A percentile compares a stretch with the other conserved stretches of the same genome.
These are phyloP conservation scores for Podarcis cretensis DNA, from an alignment of 2,113 vertebrate genomes.

Conservation along the genomic window DNA sequence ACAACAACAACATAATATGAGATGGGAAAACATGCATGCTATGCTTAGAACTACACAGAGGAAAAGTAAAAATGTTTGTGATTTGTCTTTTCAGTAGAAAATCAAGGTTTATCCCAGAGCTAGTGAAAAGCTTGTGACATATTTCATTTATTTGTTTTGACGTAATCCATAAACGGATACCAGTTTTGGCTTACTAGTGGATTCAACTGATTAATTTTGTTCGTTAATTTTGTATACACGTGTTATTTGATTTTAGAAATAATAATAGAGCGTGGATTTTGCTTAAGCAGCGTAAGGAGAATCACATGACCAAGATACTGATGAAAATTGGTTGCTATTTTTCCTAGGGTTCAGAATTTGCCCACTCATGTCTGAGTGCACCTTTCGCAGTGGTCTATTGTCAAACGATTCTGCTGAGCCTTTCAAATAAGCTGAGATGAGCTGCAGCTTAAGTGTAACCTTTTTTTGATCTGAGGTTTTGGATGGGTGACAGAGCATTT, in stretches of 20 bases:
- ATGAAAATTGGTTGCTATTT: neutral
- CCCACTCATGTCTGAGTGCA: neutral
- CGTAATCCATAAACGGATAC: no score
- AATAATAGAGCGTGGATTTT: neutral
- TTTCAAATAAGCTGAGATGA: neutral
- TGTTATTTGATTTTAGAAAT: neutral
- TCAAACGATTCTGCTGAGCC: neutral
- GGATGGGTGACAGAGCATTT: neutral
- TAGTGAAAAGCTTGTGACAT: no score
- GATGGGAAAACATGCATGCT: no score
- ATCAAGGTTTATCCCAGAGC: no score
- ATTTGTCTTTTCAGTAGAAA: no score
- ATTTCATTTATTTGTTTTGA: no score
- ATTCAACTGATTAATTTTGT: neutral
- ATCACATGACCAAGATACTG: neutral
- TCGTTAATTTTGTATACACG: neutral
- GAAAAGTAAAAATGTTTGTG: no score
- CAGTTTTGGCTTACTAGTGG: neutral
- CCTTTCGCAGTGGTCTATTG: neutral
- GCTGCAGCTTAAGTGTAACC: neutral
- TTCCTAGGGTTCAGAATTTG: neutral
- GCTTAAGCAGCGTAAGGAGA: neutral
- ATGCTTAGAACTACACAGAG: no score
- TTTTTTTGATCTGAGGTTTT: neutral
- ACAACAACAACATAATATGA: no score